Percentiles rank a stretch among this genome's conserved stretches.
phyloP scores from a whole-genome alignment of 2,113 vertebrate species.

The Apeltes quadracus region DNA sequence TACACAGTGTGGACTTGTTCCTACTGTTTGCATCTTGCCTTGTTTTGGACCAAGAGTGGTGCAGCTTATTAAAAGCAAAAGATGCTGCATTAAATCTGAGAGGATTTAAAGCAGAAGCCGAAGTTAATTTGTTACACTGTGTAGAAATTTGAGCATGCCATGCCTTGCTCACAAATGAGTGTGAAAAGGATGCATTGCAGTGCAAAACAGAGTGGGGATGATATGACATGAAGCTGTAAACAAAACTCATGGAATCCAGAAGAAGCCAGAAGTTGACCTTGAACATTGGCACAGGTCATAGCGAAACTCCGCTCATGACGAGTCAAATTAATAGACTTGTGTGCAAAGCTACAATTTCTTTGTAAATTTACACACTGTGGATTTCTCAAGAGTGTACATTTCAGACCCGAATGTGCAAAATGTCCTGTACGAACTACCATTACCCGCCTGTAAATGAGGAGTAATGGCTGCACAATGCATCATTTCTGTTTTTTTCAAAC shows the following conservation, averaged over 20 bases:
- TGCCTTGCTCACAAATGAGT: background rate
- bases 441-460: background rate
- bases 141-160: background rate
- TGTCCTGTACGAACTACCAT: background rate
- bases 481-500: constrained; percentile 16
- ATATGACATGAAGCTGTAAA: constrained; percentile 6
- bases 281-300: background rate
- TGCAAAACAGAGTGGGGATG: constrained; percentile 1
- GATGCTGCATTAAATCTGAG: background rate
- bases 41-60: constrained; percentile 1
- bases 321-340: background rate
- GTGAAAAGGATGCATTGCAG: constrained; percentile 1
- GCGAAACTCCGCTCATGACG: background rate
- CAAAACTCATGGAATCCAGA: background rate
- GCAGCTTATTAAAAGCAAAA: background rate
- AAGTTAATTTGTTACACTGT: constrained; percentile 3
- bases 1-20: constrained; percentile 18
- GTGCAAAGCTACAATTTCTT: background rate
- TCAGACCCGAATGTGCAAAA: background rate
- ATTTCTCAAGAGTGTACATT: too few species aligned
- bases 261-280: background rate
- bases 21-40: constrained; percentile 15
- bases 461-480: constrained; percentile 3
- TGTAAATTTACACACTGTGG: too few species aligned
- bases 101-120: background rate